These are phyloP conservation scores for Apis florea DNA, from an alignment of 1,140 invertebrate species.

Conservation along the genomic window DNA sequence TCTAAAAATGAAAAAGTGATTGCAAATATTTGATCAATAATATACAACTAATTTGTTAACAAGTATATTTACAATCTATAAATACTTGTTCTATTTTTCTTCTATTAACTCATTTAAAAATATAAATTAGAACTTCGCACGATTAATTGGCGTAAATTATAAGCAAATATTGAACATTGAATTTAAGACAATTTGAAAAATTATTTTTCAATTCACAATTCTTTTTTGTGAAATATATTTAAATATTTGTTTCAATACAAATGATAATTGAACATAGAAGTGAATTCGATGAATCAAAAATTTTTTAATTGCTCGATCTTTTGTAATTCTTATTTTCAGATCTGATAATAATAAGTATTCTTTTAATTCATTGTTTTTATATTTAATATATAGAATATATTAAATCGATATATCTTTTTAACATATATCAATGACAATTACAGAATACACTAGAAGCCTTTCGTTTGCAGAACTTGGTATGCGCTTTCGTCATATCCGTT, in stretches of 20 bases:
- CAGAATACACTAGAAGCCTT: too few relatives aligned
- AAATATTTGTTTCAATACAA: not conserved
- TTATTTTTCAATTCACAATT: not conserved
- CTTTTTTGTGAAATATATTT: not conserved
- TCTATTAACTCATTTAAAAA: not conserved
- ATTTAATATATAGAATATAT: too few relatives aligned
- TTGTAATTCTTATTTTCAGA: too few relatives aligned
- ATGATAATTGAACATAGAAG: not conserved
- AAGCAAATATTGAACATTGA: not conserved
- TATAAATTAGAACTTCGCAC: not conserved
- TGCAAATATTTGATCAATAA: not conserved
- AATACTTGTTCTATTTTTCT: not conserved
- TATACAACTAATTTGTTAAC: not conserved
- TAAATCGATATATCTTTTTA: too few relatives aligned
- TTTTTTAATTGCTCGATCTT: not conserved
- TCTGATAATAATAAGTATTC: not conserved
- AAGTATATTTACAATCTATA: not conserved
- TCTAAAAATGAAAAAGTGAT: too few relatives aligned
- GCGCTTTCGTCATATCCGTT: too few relatives aligned
- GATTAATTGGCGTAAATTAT: not conserved
- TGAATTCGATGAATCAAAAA: not conserved
- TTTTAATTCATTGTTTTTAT: too few relatives aligned
- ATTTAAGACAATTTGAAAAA: not conserved
- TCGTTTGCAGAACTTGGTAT: too few relatives aligned
- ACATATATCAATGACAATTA: too few relatives aligned